Base-by-base conservation (phyloP, 2,113 vertebrate genomes). In the Genyomyrus donnyi region DNA sequence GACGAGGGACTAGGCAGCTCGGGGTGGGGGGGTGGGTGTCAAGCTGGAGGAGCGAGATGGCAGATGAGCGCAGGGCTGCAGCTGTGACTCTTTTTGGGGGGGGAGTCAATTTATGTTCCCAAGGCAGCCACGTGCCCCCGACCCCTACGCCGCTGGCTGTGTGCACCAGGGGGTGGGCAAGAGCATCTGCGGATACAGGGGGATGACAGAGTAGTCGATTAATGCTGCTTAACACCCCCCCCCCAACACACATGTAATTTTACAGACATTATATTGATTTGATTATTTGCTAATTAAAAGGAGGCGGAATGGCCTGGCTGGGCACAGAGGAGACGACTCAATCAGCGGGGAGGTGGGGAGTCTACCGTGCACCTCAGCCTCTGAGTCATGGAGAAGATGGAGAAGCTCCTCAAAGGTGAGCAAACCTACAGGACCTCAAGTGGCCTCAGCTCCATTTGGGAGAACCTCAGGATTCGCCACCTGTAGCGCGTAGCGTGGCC, bases 271-370 rank as follows among this genome's bases (percentile, higher is more conserved):
- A 93, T 97, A 97, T 97, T 97, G 98, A 97, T 97, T 96, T 97
- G 97, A 98, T 98, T 98, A 98, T 96, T 95, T 95, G 95, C 96
- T 97, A 98, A 98, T 98, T 97, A 97, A 97, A 97, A 96, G 93
- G 93, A 92, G 96, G 9, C 4, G 58, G 24, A 5, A n/a, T 95
- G 3, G 94, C 94, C 95, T 95, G 96, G 95, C 95, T 95, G 94
- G 95, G 95, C 95, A 91, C 92, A 93, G 91, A 93, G 94, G 94
- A 96, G 95, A 96, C 92, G 92, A 91, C 94, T 96, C 95, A 94
- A 95, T 96, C 96, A 96, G 92, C 94, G 91, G 94, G 96, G 97
- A 97, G 97, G 97, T 96, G 96, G 96, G 94, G 95, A 97, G 96
- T 97, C 95, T 97, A 95, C 95, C 95, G 91, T 95, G 95, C 93